Evolutionary conservation across 2,888 invertebrate species (phyloP).

Genomic region (Sinhomidia bicolor): DNA sequence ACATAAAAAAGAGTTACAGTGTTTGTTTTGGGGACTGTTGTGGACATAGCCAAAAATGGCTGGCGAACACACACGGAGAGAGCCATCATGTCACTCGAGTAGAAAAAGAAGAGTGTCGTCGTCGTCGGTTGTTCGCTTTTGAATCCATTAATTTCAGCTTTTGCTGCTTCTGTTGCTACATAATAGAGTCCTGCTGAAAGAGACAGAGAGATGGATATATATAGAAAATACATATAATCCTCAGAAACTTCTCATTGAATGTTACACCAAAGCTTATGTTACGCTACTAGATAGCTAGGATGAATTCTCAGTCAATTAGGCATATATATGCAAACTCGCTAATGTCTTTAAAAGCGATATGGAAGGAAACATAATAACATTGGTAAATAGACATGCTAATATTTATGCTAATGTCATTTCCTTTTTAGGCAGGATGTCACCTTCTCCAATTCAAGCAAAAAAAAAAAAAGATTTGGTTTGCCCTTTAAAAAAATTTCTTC

Average conservation of each 20-base stretch:
- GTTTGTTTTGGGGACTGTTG: neutral
- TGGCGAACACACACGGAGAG: neutral
- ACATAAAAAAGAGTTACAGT: neutral
- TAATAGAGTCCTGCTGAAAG: neutral
- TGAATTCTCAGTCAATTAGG: slow-evolving; percentile 11
- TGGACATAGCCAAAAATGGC: slow-evolving; percentile 61
- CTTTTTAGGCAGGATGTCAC: slow-evolving; percentile 44
- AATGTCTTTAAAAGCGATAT: no score
- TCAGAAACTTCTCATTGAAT: no score
- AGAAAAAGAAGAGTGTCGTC: no score
- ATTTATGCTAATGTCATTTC: neutral
- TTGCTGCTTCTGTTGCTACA: neutral
- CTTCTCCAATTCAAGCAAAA: neutral
- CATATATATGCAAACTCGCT: no score
- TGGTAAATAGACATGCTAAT: no score
- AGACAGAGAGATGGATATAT: no score
- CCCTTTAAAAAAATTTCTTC: neutral
- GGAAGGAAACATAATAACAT: no score
- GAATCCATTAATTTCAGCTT: neutral
- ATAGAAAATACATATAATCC: no score
- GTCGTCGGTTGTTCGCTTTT: neutral
- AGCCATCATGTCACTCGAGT: neutral
- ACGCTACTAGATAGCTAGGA: neutral
- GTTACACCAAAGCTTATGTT: neutral
- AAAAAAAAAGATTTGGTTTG: neutral